Conservation (phyloP, 2,797 vertebrate species). For the Acanthurus leucopareius region DNA sequence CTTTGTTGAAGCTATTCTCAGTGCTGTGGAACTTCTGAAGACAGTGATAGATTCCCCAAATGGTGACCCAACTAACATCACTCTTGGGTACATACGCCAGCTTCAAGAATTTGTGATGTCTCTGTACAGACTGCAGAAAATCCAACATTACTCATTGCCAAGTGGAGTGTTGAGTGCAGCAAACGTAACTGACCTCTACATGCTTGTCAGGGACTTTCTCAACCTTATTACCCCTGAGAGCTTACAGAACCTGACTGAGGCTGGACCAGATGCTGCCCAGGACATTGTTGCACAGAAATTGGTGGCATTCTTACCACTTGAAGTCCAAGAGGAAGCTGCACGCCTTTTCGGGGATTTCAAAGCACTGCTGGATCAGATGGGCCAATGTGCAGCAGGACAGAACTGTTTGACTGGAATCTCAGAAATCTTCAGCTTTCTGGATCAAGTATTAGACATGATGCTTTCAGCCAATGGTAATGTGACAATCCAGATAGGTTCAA, state of each 20-base stretch:
- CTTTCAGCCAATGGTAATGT: conserved; percentile 30
- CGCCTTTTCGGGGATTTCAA: conserved; percentile 67
- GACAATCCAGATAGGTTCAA: conserved; percentile 43
- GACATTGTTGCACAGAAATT: conserved; percentile 65
- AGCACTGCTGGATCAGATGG: conserved; percentile 65
- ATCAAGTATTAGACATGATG: conserved; percentile 60
- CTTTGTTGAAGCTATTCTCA: conserved; percentile 69
- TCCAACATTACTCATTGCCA: conserved; percentile 45
- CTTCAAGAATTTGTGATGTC: conserved; percentile 74
- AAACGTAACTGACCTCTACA: conserved; percentile 61
- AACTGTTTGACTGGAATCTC: conserved; percentile 73
- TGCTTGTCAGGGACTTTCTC: conserved; percentile 65
- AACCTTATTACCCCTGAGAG: conserved; percentile 67
- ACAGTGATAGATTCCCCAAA: conserved; percentile 62
- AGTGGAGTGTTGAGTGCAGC: conserved; percentile 48
- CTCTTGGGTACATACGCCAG: conserved; percentile 74
- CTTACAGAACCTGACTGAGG: conserved; percentile 66
- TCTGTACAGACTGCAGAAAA: conserved; percentile 51
- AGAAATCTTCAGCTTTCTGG: conserved; percentile 73
- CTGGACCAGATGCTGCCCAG: conserved; percentile 67
- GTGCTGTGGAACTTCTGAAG: conserved; percentile 70
- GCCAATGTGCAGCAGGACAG: conserved; percentile 61
- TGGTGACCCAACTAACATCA: conserved; percentile 60
- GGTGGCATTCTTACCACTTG: conserved; percentile 63
- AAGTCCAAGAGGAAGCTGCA: conserved; percentile 59